A percentile compares a stretch with the other conserved stretches of the same genome.
Evolutionary conservation across 2,888 invertebrate genomes (phyloP).

Genomic region (Leistus spinibarbis): DNA sequence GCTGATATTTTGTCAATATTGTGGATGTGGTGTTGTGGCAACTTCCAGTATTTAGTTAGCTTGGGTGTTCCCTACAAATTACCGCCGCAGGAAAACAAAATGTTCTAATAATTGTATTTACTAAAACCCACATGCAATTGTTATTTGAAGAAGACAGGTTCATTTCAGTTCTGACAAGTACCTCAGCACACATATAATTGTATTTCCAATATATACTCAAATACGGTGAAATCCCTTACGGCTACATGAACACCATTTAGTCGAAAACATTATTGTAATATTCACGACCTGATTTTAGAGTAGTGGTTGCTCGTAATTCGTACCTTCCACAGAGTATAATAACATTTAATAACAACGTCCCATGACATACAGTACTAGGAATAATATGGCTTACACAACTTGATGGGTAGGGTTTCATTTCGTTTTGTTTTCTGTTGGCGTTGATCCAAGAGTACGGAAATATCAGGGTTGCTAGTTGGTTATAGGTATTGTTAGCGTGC

Average conservation of each 20-base stretch:
- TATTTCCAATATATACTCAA: neutral
- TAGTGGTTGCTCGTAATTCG: conserved; percentile 21
- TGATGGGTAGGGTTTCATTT: neutral
- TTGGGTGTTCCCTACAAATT: too few relatives aligned
- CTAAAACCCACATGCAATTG: conserved; percentile 3
- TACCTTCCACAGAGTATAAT: conserved; percentile 16
- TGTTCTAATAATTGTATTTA: neutral
- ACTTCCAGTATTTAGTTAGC: too few relatives aligned
- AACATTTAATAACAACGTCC: conserved; percentile 16
- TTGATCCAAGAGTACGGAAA: neutral
- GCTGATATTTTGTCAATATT: too few relatives aligned
- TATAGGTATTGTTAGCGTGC: neutral
- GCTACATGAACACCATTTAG: neutral
- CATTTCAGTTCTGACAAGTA: conserved; percentile 28
- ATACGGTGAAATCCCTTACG: neutral
- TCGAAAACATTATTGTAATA: neutral
- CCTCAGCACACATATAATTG: conserved; percentile 16
- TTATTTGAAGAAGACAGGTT: conserved; percentile 17
- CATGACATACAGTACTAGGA: neutral
- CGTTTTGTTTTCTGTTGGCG: neutral
- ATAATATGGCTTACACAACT: neutral
- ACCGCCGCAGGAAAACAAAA: too few relatives aligned
- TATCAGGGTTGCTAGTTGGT: neutral
- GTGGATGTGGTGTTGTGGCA: too few relatives aligned
- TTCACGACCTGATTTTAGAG: conserved; percentile 11